phyloP scores from a whole-genome alignment of 92 coral and sea anemone species.

The Phenganax marumi region DNA sequence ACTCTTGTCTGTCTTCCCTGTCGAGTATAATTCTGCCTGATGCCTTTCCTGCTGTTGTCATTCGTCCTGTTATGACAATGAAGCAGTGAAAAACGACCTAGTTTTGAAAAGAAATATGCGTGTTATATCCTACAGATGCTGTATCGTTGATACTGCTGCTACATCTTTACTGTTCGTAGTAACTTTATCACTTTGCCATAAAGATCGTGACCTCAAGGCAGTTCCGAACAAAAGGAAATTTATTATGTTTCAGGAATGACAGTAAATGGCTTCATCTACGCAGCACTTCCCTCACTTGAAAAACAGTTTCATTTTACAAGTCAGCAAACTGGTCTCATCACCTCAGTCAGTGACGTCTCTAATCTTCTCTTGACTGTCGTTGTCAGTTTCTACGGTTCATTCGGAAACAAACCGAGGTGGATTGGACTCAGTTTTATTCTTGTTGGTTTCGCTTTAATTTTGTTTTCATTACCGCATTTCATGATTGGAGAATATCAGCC shows the following conservation, averaged over 20 bases:
- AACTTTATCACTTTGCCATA: background rate
- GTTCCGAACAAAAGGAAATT: background rate
- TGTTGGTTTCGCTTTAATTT: conserved; percentile 11
- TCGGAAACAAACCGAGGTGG: conserved; percentile 78
- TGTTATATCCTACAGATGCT: too few species aligned
- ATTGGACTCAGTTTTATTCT: conserved; percentile 53
- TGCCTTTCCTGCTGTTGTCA: too few species aligned
- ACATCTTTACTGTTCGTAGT: too few species aligned
- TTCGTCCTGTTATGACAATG: too few species aligned
- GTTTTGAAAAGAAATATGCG: too few species aligned
- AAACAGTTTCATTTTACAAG: conserved; percentile 76
- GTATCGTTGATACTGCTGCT: too few species aligned
- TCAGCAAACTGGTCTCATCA: conserved; percentile 72
- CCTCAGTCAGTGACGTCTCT: conserved; percentile 71
- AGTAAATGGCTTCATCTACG: conserved; percentile 69
- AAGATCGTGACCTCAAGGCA: background rate
- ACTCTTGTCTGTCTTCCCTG: too few species aligned
- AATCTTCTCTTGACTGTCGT: conserved; percentile 62
- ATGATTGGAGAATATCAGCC: conserved; percentile 29
- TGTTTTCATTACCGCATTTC: conserved; percentile 36
- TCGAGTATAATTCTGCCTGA: too few species aligned
- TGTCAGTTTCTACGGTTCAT: conserved; percentile 81
- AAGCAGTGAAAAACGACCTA: too few species aligned
- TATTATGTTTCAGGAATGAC: conserved; percentile 60
- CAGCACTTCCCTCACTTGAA: conserved; percentile 68